Base-by-base conservation (phyloP, 2,888 invertebrate genomes). In the Drosophila flavopinicola region DNA sequence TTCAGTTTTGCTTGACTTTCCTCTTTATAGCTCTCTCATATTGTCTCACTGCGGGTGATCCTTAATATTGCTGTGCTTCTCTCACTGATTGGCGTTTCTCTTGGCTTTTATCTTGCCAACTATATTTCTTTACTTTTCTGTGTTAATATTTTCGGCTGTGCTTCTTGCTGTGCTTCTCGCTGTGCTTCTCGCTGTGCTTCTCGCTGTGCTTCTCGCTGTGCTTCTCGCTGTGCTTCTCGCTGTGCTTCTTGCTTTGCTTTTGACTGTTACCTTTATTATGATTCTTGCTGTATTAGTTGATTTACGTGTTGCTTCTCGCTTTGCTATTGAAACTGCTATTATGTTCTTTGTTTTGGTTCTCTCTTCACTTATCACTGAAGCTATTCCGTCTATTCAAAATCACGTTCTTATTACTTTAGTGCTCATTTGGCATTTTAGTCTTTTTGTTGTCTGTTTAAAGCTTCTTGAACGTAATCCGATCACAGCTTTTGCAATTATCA, bases 381-480 rank as follows among this genome's bases (percentile, higher is more conserved):
- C n/a, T n/a, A n/a, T n/a, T n/a, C n/a, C n/a, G n/a, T n/a, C n/a
- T n/a, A n/a, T n/a, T n/a, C n/a, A n/a, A n/a, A n/a, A n/a, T n/a
- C n/a, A n/a, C n/a, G n/a, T n/a, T n/a, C n/a, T n/a, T n/a, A 6
- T 35, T 38, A 4, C 15, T 48, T 38, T 20, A 20, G 35, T 59
- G 47, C 30, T 66, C 35, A 13, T 49, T 41, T 66, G 66, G 42
- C 58, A 20, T 20, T 48, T 65, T 56, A n/a, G n/a, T n/a, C n/a
- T n/a, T n/a, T n/a, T n/a, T n/a, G n/a, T n/a, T n/a, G n/a, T n/a
- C n/a, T n/a, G n/a, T n/a, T n/a, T n/a, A n/a, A n/a, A n/a, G 13
- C 35, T 39, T 6, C 2, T 25, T 3, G 6, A 10, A 9, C 9
- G 1, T 17, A 10, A 6, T 15, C 10, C 6, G n/a, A 17, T 44